Percentiles rank a stretch among this genome's conserved stretches.
phyloP scores from a whole-genome alignment of 2,113 vertebrate species.

The Misgurnus mizolepis region DNA sequence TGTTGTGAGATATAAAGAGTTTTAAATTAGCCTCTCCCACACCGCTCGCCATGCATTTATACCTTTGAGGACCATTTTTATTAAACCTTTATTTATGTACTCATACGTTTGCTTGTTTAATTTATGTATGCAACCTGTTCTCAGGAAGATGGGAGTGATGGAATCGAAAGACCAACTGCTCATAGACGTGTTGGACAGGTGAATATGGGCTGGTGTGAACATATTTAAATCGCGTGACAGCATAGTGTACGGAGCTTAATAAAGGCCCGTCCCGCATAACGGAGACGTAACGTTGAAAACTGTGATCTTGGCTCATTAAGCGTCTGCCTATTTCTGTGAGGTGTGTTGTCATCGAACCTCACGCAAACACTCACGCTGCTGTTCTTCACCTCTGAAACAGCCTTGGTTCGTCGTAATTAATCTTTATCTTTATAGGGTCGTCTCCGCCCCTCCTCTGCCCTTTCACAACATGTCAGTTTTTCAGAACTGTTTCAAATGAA shows the following conservation, averaged over 20 bases:
- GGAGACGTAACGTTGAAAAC: slow-evolving; percentile 31
- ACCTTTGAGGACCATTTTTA: neutral
- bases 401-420: slow-evolving; percentile 62
- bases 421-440: slow-evolving; percentile 56
- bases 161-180: slow-evolving; percentile 4
- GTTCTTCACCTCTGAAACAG: slow-evolving; percentile 28
- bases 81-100: neutral
- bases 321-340: slow-evolving; percentile 51
- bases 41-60: no score
- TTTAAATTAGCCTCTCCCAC: no score
- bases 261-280: slow-evolving; percentile 39
- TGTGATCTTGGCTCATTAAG: slow-evolving; percentile 66
- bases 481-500: neutral
- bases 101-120: slow-evolving; percentile 28
- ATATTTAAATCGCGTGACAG: slow-evolving; percentile 25
- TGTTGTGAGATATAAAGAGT: neutral
- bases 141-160: neutral
- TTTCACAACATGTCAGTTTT: slow-evolving; percentile 32
- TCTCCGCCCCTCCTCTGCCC: slow-evolving; percentile 1
- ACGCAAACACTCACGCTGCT: slow-evolving; percentile 10
- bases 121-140: slow-evolving; percentile 37
- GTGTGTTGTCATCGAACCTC: slow-evolving; percentile 52
- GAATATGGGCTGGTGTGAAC: slow-evolving; percentile 46
- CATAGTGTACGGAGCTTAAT: slow-evolving; percentile 32
- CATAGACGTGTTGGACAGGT: slow-evolving; percentile 29